These are phyloP conservation scores for Dendropsophus ebraccatus DNA, from an alignment of 2,113 vertebrate genomes.

Conservation along the genomic window DNA sequence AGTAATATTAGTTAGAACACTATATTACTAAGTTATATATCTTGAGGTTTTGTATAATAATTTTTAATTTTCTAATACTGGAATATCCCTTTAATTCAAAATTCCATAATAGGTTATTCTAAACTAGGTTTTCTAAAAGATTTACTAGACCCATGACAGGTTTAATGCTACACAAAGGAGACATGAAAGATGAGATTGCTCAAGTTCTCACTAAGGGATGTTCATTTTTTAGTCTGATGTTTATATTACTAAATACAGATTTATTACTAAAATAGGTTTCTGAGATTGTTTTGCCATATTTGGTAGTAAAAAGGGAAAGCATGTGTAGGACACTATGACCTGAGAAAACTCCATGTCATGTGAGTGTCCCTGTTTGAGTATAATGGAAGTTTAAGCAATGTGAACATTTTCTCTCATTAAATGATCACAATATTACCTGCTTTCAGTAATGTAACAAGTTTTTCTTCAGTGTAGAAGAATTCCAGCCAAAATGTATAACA, in stretches of 20 bases:
- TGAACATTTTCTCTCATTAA: too few species aligned
- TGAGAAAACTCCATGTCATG: neutral
- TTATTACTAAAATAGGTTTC: slow-evolving; percentile 5
- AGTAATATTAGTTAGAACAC: too few species aligned
- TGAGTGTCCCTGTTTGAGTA: neutral
- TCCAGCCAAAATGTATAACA: too few species aligned
- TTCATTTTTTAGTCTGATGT: slow-evolving; percentile 1
- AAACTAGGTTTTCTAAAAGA: neutral
- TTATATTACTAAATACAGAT: slow-evolving; percentile 12
- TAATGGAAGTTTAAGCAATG: neutral
- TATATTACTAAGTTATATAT: too few species aligned
- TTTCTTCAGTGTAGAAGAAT: too few species aligned
- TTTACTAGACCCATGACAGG: neutral
- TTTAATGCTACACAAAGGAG: too few species aligned
- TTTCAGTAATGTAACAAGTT: too few species aligned
- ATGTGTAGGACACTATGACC: neutral
- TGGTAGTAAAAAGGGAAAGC: neutral
- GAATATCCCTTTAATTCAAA: neutral
- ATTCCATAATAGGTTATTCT: neutral
- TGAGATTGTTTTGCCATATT: neutral
- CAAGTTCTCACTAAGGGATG: neutral
- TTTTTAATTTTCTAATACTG: too few species aligned
- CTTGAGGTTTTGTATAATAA: too few species aligned
- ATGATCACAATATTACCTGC: too few species aligned
- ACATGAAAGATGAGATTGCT: neutral